Conservation (phyloP, 2,888 invertebrate species). For the Ptychoptera albimana region DNA sequence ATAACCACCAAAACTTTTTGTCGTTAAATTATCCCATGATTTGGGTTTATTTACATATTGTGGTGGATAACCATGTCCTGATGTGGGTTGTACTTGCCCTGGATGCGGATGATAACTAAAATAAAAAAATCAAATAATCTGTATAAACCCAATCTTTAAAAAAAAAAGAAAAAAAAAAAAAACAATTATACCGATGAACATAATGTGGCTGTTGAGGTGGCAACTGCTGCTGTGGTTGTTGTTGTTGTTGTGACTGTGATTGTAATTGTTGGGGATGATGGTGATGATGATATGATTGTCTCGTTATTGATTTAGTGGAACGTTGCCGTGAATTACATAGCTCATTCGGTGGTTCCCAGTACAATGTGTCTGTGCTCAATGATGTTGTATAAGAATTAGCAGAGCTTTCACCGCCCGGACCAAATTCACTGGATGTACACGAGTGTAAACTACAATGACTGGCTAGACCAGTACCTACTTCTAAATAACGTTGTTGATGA, state of each 20-base stretch:
- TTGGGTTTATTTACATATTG: slow-evolving; percentile 55
- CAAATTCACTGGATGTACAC: slow-evolving; percentile 60
- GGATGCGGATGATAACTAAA: slow-evolving; percentile 28
- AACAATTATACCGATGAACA: slow-evolving; percentile 24
- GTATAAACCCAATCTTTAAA: too few species aligned
- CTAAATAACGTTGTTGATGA: slow-evolving; percentile 42
- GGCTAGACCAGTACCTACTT: slow-evolving; percentile 50
- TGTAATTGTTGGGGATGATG: slow-evolving; percentile 13
- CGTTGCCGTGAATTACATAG: slow-evolving; percentile 31
- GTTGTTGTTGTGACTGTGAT: slow-evolving; percentile 29
- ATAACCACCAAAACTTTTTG: slow-evolving; percentile 72
- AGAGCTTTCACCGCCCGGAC: slow-evolving; percentile 51
- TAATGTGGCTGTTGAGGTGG: slow-evolving; percentile 24
- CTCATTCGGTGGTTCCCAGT: slow-evolving; percentile 51
- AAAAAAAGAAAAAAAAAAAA: too few species aligned
- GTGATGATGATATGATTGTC: slow-evolving; percentile 29
- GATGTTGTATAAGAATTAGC: slow-evolving; percentile 72
- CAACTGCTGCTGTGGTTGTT: slow-evolving; percentile 28
- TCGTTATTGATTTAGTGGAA: slow-evolving; percentile 42
- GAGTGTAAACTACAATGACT: slow-evolving; percentile 72
- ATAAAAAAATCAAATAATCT: slow-evolving; percentile 7
- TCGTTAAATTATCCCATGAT: slow-evolving; percentile 79
- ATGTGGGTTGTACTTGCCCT: slow-evolving; percentile 28
- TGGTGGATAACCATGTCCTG: slow-evolving; percentile 25
- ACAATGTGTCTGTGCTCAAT: slow-evolving; percentile 70